A percentile compares a stretch with the other conserved stretches of the same genome.
These are phyloP conservation scores for Anoplophora glabripennis DNA, from an alignment of 1,140 invertebrate genomes.

Conservation along the genomic window DNA sequence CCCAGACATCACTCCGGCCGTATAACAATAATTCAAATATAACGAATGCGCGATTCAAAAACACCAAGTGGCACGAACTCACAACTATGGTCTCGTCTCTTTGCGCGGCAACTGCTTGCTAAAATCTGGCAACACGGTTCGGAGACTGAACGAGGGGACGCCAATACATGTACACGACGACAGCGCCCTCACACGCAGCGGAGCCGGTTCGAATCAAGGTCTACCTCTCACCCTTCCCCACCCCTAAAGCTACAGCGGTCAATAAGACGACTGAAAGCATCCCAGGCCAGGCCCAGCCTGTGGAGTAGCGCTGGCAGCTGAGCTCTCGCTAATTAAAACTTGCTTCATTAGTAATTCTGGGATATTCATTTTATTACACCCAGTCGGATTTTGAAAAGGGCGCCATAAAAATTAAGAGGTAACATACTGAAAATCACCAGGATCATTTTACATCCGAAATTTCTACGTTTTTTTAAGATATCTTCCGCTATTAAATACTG, in stretches of 20 bases:
- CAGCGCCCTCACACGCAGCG: constrained; percentile 47
- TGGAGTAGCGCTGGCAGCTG: constrained; percentile 1
- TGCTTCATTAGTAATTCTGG: constrained; percentile 31
- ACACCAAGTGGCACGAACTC: background rate
- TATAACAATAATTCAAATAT: constrained; percentile 21
- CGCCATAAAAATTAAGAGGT: too few relatives aligned
- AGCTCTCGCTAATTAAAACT: constrained; percentile 28
- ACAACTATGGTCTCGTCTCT: constrained; percentile 2
- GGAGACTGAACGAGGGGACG: constrained; percentile 34
- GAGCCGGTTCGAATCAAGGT: constrained; percentile 24
- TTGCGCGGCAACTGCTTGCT: constrained; percentile 34
- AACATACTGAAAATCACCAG: too few relatives aligned
- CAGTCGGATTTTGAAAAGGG: too few relatives aligned
- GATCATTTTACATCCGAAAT: too few relatives aligned
- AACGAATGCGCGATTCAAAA: constrained; percentile 29
- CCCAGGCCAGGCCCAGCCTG: background rate
- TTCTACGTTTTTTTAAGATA: too few relatives aligned
- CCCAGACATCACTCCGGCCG: constrained; percentile 17
- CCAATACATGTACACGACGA: constrained; percentile 36
- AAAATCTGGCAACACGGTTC: constrained; percentile 48
- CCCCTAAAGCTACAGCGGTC: constrained; percentile 27
- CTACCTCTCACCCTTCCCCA: constrained; percentile 13
- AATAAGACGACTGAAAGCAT: constrained; percentile 27
- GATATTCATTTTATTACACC: constrained; percentile 18
- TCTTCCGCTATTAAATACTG: too few relatives aligned